Base-by-base conservation (phyloP, 2,888 invertebrate species). In the Nephrotoma flavescens region DNA sequence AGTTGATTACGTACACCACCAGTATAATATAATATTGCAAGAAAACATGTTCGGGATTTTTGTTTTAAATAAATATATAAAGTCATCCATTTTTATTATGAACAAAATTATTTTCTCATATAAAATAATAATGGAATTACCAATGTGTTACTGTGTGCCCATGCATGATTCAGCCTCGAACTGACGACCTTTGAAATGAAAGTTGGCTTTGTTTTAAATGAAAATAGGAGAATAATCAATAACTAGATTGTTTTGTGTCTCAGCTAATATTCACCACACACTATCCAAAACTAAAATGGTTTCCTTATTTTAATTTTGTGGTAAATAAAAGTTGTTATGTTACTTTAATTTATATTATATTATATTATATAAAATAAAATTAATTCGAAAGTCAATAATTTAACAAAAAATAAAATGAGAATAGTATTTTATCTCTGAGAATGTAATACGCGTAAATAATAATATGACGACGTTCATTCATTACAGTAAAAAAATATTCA, bases 121-220 rank as follows among this genome's bases (percentile, higher is more conserved):
- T 71, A 71, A 19, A 19, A 31, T 71, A 71, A 71, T 31, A 71
- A 52, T 52, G 5, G 19, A 31, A 71, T 71, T 71, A 31, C 15
- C 52, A 57, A 57, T 71, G 71, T 71, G 19, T 31, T 31, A 3
- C 31, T 31, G 19, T 71, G 52, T 84, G 41, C 42, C 84, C 84
- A 42, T 84, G 84, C 84, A 84, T 84, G 42, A 84, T 41, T 84
- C 42, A 42, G 41, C 84, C 84, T 84, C 84, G 84, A 84, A 84
- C 84, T 42, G 42, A 84, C 84, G 84, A 84, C 84, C 84, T 84
- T 84, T 84, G 42, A 42, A 84, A 84, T 84, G 84, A 84, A 84
- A 89, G 89, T 89, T 87, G 87, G 12, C 44, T 57, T 86, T 83
- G 15, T 47, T 44, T 31, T 86, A 42, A 41, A 19, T 86, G 83